Percentiles rank a stretch among this genome's conserved stretches.
Evolutionary conservation across 2,113 vertebrate genomes (phyloP).

Genomic region (Vireo altiloquus): DNA sequence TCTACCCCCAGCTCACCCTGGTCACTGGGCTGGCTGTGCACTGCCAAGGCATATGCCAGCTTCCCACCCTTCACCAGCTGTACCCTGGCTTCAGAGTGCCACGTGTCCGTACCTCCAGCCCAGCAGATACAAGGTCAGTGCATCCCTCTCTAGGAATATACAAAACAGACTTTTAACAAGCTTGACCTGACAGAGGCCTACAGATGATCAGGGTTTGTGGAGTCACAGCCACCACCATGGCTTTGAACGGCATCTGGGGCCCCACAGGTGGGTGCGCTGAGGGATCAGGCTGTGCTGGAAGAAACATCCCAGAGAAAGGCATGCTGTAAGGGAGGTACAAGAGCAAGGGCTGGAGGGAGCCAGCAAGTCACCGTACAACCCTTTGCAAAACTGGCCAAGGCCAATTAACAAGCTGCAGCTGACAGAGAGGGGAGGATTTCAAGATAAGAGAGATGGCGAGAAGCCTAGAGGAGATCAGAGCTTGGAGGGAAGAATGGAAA

Average conservation of each 20-base stretch:
- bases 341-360: neutral
- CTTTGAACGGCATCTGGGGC: neutral
- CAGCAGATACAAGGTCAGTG: neutral
- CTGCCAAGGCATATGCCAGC: neutral
- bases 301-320: neutral
- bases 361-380: neutral
- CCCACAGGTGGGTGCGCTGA: rapidly evolving
- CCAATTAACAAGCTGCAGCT: constrained; percentile 12
- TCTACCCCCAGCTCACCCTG: neutral
- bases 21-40: neutral
- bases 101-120: rapidly evolving
- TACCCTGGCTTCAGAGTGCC: rapidly evolving
- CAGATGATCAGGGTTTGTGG: neutral
- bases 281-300: neutral
- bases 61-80: rapidly evolving
- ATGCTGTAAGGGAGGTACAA: neutral
- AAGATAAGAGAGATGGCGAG: constrained; percentile 29
- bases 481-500: neutral
- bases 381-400: neutral
- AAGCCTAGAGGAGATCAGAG: constrained; percentile 12
- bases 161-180: neutral
- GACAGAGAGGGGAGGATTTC: constrained; percentile 6
- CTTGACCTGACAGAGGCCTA: neutral
- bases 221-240: rapidly evolving
- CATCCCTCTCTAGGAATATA: neutral